A percentile compares a stretch with the other conserved stretches of the same genome.
Evolutionary conservation across 2,888 invertebrate species (phyloP).

Genomic region (Monoplex corrugatus): DNA sequence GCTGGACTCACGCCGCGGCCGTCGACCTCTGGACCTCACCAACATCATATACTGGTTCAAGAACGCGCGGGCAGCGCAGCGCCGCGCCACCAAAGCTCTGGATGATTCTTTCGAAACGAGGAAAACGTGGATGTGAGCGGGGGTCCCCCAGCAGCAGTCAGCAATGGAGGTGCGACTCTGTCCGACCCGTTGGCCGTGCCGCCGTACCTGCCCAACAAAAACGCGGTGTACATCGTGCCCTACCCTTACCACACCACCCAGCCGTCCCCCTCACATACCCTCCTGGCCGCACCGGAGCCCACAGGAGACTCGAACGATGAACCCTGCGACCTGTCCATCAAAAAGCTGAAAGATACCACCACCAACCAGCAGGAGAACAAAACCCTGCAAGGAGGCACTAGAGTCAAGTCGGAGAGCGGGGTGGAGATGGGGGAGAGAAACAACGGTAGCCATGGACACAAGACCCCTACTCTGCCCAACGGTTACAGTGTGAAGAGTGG

Average conservation of each 20-base stretch:
- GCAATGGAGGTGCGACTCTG: neutral
- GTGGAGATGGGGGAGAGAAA: conserved; percentile 17
- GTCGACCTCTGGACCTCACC: conserved; percentile 96
- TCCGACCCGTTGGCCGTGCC: conserved; percentile 46
- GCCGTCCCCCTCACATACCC: conserved; percentile 48
- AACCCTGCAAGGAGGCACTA: neutral
- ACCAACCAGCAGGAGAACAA: neutral
- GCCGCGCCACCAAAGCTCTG: conserved; percentile 86
- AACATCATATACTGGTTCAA: conserved; percentile 95
- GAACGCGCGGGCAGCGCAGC: conserved; percentile 97
- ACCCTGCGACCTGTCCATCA: conserved; percentile 57
- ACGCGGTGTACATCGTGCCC: conserved; percentile 79
- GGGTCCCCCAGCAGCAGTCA: conserved; percentile 44
- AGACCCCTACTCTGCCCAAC: conserved; percentile 26
- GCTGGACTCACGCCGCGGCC: conserved; percentile 90
- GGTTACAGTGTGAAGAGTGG: conserved; percentile 28
- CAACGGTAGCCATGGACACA: conserved; percentile 10
- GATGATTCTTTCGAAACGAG: conserved; percentile 75
- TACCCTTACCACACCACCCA: conserved; percentile 68
- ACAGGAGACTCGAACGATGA: conserved; percentile 48
- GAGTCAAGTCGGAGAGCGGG: neutral
- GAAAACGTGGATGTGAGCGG: conserved; percentile 65
- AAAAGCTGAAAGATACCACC: conserved; percentile 43
- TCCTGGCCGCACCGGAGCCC: conserved; percentile 41
- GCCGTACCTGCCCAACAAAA: conserved; percentile 79